A percentile compares a stretch with the other conserved stretches of the same genome.
These are phyloP conservation scores for Idaea dimidiata DNA, from an alignment of 2,888 invertebrate genomes.

Conservation along the genomic window DNA sequence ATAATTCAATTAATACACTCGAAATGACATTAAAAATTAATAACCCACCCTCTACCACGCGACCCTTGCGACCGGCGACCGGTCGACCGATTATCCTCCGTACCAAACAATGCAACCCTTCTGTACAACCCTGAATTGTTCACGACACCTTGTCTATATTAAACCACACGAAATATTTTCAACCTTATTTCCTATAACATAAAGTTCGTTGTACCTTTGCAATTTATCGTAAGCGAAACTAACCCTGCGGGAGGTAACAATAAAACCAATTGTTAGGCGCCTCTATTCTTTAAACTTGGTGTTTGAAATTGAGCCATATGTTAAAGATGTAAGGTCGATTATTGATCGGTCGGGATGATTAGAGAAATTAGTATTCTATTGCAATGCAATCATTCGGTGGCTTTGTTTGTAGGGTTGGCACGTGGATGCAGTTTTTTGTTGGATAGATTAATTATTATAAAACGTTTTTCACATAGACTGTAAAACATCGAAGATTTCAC, in stretches of 20 bases:
- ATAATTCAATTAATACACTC: slow-evolving; percentile 30
- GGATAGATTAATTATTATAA: not conserved
- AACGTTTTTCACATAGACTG: not conserved
- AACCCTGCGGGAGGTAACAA: slow-evolving; percentile 76
- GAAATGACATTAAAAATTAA: slow-evolving; percentile 50
- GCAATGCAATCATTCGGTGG: slow-evolving; percentile 56
- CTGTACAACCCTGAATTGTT: slow-evolving; percentile 52
- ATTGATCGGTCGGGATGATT: slow-evolving; percentile 26
- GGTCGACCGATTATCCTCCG: slow-evolving; percentile 56
- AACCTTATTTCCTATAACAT: slow-evolving; percentile 1
- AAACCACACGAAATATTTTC: slow-evolving; percentile 18
- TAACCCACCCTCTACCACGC: slow-evolving; percentile 50
- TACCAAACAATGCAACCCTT: slow-evolving; percentile 48
- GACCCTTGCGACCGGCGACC: slow-evolving; percentile 44
- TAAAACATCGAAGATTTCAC: no score
- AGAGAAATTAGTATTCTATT: slow-evolving; percentile 64
- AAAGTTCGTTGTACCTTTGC: slow-evolving; percentile 27
- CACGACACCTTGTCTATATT: slow-evolving; percentile 61
- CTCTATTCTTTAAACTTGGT: slow-evolving; percentile 41
- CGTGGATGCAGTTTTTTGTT: slow-evolving; percentile 1
- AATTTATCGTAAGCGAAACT: slow-evolving; percentile 43
- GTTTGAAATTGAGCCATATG: slow-evolving; percentile 40
- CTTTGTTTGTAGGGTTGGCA: slow-evolving; percentile 45
- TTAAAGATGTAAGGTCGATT: slow-evolving; percentile 33
- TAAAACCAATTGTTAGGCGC: slow-evolving; percentile 64